These are phyloP conservation scores for Cryptocephalus primarius DNA, from an alignment of 2,888 invertebrate genomes.

Conservation along the genomic window DNA sequence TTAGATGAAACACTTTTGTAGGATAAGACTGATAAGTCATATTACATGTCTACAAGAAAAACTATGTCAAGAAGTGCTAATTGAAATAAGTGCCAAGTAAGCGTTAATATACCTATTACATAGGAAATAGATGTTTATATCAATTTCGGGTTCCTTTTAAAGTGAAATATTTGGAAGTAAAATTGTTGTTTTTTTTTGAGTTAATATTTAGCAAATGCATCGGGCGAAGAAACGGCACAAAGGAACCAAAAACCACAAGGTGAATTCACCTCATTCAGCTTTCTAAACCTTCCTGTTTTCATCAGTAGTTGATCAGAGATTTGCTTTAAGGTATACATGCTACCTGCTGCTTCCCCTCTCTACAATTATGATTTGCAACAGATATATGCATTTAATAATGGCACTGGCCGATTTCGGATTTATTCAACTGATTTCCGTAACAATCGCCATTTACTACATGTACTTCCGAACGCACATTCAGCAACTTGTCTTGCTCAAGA, in stretches of 20 bases:
- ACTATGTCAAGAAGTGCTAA: slow-evolving; percentile 5
- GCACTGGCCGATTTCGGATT: slow-evolving; percentile 5
- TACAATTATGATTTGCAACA: slow-evolving; percentile 9
- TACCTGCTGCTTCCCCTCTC: slow-evolving; percentile 8
- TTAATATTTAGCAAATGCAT: no score
- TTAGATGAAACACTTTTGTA: background rate
- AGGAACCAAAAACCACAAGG: slow-evolving; percentile 1
- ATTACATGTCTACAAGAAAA: slow-evolving; percentile 6
- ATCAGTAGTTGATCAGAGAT: slow-evolving; percentile 3
- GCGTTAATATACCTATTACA: background rate
- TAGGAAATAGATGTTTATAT: no score
- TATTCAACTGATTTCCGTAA: slow-evolving; percentile 7
- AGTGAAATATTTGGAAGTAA: no score
- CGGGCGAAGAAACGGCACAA: no score
- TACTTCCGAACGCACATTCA: slow-evolving; percentile 10
- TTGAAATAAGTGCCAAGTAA: slow-evolving; percentile 1
- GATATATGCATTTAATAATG: slow-evolving; percentile 8
- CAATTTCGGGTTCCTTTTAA: no score
- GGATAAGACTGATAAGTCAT: background rate
- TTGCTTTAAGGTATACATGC: slow-evolving; percentile 4
- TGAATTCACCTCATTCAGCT: slow-evolving; percentile 2
- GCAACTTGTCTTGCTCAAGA: slow-evolving; percentile 7
- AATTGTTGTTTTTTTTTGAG: no score
- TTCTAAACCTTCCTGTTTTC: slow-evolving; percentile 4
- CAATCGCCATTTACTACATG: slow-evolving; percentile 7